Evolutionary conservation across 2,888 invertebrate genomes (phyloP).

Genomic region (Xiphydria camelus): DNA sequence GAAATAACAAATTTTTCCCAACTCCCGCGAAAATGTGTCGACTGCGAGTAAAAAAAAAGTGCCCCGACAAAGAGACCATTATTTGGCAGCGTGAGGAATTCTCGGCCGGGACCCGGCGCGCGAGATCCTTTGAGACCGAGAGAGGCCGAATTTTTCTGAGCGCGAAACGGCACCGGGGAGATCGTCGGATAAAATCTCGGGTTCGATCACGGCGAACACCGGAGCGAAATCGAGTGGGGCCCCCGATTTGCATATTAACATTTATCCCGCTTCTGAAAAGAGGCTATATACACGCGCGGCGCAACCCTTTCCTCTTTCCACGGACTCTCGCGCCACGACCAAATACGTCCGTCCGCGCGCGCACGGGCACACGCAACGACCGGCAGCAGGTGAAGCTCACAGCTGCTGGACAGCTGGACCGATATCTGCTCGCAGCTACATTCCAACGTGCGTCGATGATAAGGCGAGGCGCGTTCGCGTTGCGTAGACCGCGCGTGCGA

Average conservation of each 20-base stretch:
- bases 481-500: constrained; percentile 6
- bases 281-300: constrained; percentile 7
- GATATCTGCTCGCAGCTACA: constrained; percentile 45
- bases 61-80: too few species aligned
- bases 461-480: too few species aligned
- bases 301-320: constrained; percentile 6
- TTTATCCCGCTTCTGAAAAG: constrained; percentile 21
- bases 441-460: constrained; percentile 30
- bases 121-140: too few species aligned
- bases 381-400: constrained; percentile 51
- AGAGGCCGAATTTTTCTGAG: too few species aligned
- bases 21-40: too few species aligned
- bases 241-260: constrained; percentile 24
- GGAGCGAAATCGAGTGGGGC: constrained; percentile 1
- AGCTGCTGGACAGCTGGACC: constrained; percentile 53
- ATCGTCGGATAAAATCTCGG: too few species aligned
- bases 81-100: too few species aligned
- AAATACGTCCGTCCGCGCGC: constrained; percentile 16
- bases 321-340: constrained; percentile 2
- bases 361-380: constrained; percentile 23
- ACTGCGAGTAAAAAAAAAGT: too few species aligned
- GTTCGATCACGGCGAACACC: too few species aligned
- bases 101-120: too few species aligned
- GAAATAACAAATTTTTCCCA: too few species aligned
- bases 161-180: too few species aligned